Evolutionary conservation across 2,888 invertebrate species (phyloP).

Genomic region (Aquatica leii): DNA sequence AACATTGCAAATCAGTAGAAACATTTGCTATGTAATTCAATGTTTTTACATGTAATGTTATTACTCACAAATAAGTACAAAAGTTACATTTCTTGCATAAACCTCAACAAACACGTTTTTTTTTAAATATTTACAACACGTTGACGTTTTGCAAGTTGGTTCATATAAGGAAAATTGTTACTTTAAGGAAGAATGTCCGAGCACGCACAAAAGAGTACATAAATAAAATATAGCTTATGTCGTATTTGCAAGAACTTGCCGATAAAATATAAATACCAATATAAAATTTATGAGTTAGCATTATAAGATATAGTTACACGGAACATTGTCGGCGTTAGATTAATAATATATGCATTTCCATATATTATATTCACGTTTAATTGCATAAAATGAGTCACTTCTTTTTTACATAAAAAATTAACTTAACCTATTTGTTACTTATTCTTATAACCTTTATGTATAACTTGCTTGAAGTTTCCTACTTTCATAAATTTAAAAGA

Average conservation of each 20-base stretch:
- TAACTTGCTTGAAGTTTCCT: too few species aligned
- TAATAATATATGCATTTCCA: constrained; percentile 28
- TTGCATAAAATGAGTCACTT: constrained; percentile 35
- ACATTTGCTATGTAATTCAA: too few species aligned
- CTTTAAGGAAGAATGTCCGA: constrained; percentile 28
- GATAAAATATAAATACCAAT: constrained; percentile 35
- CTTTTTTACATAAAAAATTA: constrained; percentile 31
- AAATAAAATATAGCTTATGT: constrained; percentile 28
- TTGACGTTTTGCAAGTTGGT: constrained; percentile 2
- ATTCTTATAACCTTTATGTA: too few species aligned
- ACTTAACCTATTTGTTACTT: constrained; percentile 13
- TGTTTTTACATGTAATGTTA: too few species aligned
- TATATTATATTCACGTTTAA: constrained; percentile 28
- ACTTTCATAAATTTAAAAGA: too few species aligned
- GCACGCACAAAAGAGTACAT: constrained; percentile 23
- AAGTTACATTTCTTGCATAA: too few species aligned
- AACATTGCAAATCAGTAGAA: too few species aligned
- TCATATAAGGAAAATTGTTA: constrained; percentile 26
- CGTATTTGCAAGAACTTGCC: constrained; percentile 28
- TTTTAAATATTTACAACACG: too few species aligned
- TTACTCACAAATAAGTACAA: too few species aligned
- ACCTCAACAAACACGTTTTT: too few species aligned
- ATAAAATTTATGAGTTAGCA: constrained; percentile 30
- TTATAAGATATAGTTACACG: constrained; percentile 21
- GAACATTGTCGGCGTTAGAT: constrained; percentile 35